These are phyloP conservation scores for Chydorus sphaericus DNA, from an alignment of 2,888 invertebrate genomes.

Conservation along the genomic window DNA sequence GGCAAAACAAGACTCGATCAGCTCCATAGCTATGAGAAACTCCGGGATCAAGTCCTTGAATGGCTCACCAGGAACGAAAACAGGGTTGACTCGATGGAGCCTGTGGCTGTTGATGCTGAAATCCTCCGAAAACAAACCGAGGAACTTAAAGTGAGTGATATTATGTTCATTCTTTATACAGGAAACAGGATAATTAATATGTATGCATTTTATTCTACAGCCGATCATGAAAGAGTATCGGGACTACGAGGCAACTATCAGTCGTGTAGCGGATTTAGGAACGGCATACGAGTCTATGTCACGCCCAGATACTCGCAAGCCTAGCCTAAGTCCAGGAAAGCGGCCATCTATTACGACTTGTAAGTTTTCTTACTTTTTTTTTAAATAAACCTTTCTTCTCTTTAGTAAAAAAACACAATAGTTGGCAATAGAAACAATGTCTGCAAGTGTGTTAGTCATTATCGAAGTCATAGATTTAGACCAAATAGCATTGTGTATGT, in stretches of 20 bases:
- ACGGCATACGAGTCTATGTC: constrained; percentile 67
- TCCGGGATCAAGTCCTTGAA: constrained; percentile 63
- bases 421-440: background rate
- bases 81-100: constrained; percentile 55
- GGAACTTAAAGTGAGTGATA: constrained; percentile 30
- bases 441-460: background rate
- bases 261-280: constrained; percentile 81
- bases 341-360: constrained; percentile 37
- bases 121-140: constrained; percentile 60
- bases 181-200: background rate
- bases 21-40: constrained; percentile 65
- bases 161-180: constrained; percentile 7
- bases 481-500: background rate
- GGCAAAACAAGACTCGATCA: constrained; percentile 74
- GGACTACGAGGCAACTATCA: constrained; percentile 68
- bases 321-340: constrained; percentile 63
- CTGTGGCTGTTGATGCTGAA: constrained; percentile 78
- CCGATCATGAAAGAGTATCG: constrained; percentile 79
- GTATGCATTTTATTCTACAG: constrained; percentile 23
- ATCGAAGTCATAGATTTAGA: background rate
- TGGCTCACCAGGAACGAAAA: constrained; percentile 74
- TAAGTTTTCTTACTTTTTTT: constrained; percentile 15
- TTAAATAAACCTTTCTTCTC: background rate
- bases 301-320: constrained; percentile 51
- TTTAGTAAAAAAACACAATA: background rate